phyloP scores from a whole-genome alignment of 2,888 invertebrate species.

The Nasonia oneida region DNA sequence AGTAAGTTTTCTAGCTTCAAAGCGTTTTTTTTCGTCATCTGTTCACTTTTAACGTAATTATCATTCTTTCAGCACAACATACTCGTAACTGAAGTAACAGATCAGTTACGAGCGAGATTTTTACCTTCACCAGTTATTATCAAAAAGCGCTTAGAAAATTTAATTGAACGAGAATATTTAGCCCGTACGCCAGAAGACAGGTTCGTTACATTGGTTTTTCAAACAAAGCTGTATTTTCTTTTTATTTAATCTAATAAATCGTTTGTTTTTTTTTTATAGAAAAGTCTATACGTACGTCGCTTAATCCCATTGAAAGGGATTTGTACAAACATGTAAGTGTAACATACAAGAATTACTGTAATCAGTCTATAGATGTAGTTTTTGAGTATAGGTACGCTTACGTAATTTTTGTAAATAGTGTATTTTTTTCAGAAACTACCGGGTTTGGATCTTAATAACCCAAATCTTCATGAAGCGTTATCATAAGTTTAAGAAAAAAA shows the following conservation, averaged over 20 bases:
- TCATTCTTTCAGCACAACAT: conserved; percentile 88
- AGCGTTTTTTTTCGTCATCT: background rate
- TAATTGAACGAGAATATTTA: conserved; percentile 99
- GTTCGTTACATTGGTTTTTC: conserved; percentile 68
- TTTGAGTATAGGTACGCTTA: conserved; percentile 22
- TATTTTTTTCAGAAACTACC: conserved; percentile 69
- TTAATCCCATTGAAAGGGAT: conserved; percentile 80
- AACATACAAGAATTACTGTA: conserved; percentile 38
- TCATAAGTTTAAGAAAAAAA: conserved; percentile 69
- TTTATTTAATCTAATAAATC: background rate
- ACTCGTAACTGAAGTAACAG: conserved; percentile 97
- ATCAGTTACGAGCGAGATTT: conserved; percentile 97
- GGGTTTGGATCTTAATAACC: conserved; percentile 70
- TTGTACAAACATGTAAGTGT: conserved; percentile 76
- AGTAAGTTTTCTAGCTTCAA: conserved; percentile 79
- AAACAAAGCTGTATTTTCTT: background rate
- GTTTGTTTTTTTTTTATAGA: conserved; percentile 78
- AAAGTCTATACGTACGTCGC: conserved; percentile 98
- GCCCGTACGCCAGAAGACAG: conserved; percentile 98
- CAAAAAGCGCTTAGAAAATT: conserved; percentile 99
- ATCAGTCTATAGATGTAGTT: conserved; percentile 20
- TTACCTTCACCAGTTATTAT: conserved; percentile 98
- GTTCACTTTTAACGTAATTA: background rate
- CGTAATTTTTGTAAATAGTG: conserved; percentile 52
- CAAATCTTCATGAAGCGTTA: conserved; percentile 70